Conservation (phyloP, 2,113 vertebrate genomes). For the Lichenostomus cassidix region DNA sequence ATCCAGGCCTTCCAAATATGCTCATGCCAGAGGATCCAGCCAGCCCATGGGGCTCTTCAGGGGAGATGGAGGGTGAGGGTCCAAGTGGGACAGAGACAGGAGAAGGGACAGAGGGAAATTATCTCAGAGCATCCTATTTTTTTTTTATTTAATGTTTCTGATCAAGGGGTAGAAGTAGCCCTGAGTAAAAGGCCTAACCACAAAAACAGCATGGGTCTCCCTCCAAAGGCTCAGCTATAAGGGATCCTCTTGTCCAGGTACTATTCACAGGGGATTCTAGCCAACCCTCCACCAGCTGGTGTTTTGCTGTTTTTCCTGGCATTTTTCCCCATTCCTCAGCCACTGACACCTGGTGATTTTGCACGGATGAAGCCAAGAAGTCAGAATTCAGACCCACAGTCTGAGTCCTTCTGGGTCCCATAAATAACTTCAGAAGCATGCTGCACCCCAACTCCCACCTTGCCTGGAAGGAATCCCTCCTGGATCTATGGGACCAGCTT, state of each 20-base stretch:
- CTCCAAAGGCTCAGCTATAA: neutral
- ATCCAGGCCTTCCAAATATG: neutral
- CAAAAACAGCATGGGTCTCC: neutral
- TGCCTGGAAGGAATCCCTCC: neutral
- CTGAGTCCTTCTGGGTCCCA: neutral
- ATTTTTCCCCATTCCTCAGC: neutral
- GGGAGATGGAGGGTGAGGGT: neutral
- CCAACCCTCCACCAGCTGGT: neutral
- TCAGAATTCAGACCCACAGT: neutral
- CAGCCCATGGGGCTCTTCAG: neutral
- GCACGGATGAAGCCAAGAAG: neutral
- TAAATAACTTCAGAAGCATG: neutral
- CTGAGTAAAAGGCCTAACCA: neutral
- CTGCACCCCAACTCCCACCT: neutral
- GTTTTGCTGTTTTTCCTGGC: neutral
- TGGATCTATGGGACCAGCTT: neutral
- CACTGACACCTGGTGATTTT: conserved; percentile 4
- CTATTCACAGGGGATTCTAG: neutral
- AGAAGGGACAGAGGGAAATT: neutral
- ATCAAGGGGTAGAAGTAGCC: neutral
- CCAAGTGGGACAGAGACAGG: neutral
- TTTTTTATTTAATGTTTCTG: neutral
- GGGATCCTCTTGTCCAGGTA: neutral
- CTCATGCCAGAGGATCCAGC: neutral
- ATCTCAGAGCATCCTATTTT: neutral